phyloP scores from a whole-genome alignment of 37 sponge, comb jelly and placozoan genomes.

The Beroe ovata region DNA sequence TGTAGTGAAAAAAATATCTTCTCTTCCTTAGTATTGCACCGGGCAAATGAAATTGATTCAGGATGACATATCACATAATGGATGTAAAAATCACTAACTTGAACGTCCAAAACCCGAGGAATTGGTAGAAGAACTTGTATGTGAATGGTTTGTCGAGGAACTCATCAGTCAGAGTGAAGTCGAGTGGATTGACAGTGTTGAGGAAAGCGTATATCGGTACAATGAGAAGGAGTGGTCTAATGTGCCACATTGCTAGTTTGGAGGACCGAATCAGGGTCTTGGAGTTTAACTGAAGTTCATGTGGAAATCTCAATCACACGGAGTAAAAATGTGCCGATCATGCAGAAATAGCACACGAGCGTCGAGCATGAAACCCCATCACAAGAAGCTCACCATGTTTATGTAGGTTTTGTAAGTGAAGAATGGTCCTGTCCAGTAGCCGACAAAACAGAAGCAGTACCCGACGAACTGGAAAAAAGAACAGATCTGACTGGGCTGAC shows the following conservation, averaged over 20 bases:
- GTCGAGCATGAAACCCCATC: no score
- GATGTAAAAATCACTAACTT: slow-evolving; percentile 14
- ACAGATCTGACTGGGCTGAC: not conserved
- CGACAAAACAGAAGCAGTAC: slow-evolving; percentile 65
- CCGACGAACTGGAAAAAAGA: slow-evolving; percentile 31
- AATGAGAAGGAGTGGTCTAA: not conserved
- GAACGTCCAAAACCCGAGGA: slow-evolving; percentile 55
- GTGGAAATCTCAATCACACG: no score
- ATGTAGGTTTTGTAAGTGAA: slow-evolving; percentile 25
- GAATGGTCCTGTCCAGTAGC: slow-evolving; percentile 66
- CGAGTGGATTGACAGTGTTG: slow-evolving; percentile 6
- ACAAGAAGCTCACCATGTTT: slow-evolving; percentile 19
- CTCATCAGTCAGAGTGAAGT: not conserved
- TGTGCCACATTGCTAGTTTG: slow-evolving; percentile 42
- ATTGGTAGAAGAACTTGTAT: slow-evolving; percentile 41
- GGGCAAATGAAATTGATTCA: no score
- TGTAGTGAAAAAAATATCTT: no score
- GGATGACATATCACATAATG: no score
- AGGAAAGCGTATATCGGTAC: slow-evolving; percentile 11
- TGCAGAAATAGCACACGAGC: no score
- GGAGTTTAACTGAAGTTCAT: slow-evolving; percentile 27
- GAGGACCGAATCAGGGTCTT: slow-evolving; percentile 55
- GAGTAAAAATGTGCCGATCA: no score
- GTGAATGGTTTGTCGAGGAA: slow-evolving; percentile 17
- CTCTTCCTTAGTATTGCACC: no score